phyloP scores from a whole-genome alignment of 2,797 vertebrate genomes.

The Microctenopoma stevenorrisi region DNA sequence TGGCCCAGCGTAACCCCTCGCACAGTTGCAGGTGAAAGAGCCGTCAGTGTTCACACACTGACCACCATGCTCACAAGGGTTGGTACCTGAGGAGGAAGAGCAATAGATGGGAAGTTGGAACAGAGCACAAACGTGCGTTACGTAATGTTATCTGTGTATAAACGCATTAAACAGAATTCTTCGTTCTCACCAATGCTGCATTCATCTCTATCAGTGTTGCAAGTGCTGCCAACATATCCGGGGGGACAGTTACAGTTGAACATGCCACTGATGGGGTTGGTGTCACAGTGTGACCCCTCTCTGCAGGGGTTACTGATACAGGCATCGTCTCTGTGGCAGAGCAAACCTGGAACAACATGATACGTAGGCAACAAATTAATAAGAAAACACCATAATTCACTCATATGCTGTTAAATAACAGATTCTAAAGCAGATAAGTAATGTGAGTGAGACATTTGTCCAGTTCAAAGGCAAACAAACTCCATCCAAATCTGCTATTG shows the following conservation, averaged over 20 bases:
- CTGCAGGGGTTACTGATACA: slow-evolving; percentile 87
- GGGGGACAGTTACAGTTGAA: slow-evolving; percentile 87
- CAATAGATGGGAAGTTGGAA: not conserved
- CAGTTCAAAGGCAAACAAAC: slow-evolving; percentile 7
- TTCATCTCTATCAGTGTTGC: slow-evolving; percentile 84
- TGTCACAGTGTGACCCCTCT: slow-evolving; percentile 85
- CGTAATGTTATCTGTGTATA: not conserved
- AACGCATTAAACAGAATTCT: not conserved
- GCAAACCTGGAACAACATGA: slow-evolving; percentile 75
- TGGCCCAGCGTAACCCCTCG: slow-evolving; percentile 89
- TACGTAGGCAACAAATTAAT: not conserved
- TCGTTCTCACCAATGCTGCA: slow-evolving; percentile 83
- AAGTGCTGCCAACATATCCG: slow-evolving; percentile 84
- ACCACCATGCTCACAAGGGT: slow-evolving; percentile 93
- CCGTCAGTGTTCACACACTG: slow-evolving; percentile 94
- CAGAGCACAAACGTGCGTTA: not conserved
- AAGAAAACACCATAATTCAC: too few species aligned
- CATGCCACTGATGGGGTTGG: slow-evolving; percentile 87
- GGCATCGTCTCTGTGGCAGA: slow-evolving; percentile 85
- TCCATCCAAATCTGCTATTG: not conserved
- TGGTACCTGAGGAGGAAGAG: slow-evolving; percentile 82
- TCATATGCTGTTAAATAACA: not conserved
- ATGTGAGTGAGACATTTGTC: not conserved
- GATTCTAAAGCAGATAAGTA: not conserved
- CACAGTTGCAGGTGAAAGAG: slow-evolving; percentile 93